Evolutionary conservation across 2,888 invertebrate species (phyloP), one percentile per base, ranked within the genome.

Genomic region (Drosophila paramelanica): DNA sequence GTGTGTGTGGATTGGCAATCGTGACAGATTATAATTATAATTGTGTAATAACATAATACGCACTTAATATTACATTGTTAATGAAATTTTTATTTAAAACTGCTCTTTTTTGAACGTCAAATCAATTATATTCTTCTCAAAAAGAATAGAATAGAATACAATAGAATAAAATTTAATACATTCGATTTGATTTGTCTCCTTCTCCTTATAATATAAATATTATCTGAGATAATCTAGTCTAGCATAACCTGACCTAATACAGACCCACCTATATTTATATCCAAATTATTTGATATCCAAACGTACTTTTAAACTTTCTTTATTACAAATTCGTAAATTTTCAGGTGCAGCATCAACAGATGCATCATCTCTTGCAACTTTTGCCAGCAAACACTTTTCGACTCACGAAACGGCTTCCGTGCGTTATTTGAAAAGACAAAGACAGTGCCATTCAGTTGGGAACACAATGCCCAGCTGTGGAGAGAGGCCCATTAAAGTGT

Each of bases 331-430:
- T 33, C 2, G 6, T 31, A 1, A 2, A 11, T 5, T 27, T 27
- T 17, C 25, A n/a, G 1, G 1, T 1, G 17, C 27, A 8, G 14
- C 45, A 25, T 25, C 25, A 45, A 25, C 20, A 10, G 49, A 50
- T 67, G 67, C 50, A 52, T 67, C 67, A 67, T 49, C 23, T 23
- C 0, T 27, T 8, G 10, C 10, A 10, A 31, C 31, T 10, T 31
- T 31, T 3, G 38, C 20, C 13, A 13, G 10, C 14, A 14, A 45
- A 45, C n/a, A 46, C 33, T 57, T 56, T 38, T 2, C 5, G 8
- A 25, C 20, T 52, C 41, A 41, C 41, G 31, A 31, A 53, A 58
- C 33, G 20, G n/a, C 7, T 7, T 7, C 7, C 45, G 3, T 14
- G 46, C 10, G n/a, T 27, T 46, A 46, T 46, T 46, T 14, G n/a